These are phyloP conservation scores for Accipiter virgatus DNA, from an alignment of 2,113 vertebrate species.

Conservation along the genomic window DNA sequence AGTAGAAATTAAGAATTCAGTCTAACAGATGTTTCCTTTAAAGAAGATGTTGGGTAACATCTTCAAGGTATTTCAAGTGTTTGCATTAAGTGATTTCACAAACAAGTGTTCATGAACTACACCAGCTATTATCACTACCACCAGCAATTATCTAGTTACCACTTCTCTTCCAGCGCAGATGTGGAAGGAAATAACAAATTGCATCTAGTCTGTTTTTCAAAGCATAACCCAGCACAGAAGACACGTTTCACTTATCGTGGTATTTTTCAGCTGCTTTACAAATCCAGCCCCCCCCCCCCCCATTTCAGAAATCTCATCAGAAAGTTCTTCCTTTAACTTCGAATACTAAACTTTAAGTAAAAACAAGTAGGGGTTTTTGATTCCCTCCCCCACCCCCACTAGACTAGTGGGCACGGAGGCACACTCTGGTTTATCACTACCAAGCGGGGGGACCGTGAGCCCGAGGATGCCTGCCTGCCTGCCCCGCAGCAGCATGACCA, in stretches of 20 bases:
- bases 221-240: not conserved
- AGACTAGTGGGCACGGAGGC: accelerated
- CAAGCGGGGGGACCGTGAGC: accelerated
- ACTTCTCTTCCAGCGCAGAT: not conserved
- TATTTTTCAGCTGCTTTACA: not conserved
- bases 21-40: not conserved
- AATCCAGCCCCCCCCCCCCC: not conserved
- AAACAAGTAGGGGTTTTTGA: accelerated
- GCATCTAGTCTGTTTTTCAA: not conserved
- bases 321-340: not conserved
- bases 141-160: not conserved
- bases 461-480: not conserved
- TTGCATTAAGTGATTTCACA: not conserved
- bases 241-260: accelerated
- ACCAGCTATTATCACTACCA: not conserved
- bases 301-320: not conserved
- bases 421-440: accelerated
- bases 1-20: not conserved
- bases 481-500: too few species aligned
- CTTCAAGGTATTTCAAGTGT: not conserved
- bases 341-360: not conserved
- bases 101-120: not conserved
- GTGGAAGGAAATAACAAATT: not conserved
- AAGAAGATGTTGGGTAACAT: not conserved
- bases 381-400: too few species aligned